Evolutionary conservation across 2,888 invertebrate species (phyloP), one percentile per base, ranked within the genome.

Genomic region (Suillia variegata): DNA sequence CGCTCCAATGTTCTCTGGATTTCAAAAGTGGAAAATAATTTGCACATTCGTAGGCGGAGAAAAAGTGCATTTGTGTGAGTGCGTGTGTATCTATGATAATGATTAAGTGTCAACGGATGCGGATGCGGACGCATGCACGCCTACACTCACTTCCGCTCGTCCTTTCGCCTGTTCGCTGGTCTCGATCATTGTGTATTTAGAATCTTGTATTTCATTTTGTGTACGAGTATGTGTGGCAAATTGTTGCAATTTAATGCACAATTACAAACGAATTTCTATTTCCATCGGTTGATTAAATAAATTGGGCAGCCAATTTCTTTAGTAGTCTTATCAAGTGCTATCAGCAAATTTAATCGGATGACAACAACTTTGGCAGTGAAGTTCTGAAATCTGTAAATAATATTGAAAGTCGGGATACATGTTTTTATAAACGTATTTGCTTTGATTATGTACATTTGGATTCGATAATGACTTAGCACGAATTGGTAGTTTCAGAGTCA

Each of bases 21-120:
- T n/a, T n/a, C 45, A 17, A 45, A 38, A 45, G 20, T 45, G 45
- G 18, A 45, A 45, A 45, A 45, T 45, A 45, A 45, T 45, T 45
- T 45, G 20, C 18, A 5, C 45, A 20, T 18, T 17, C 45, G 18
- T 20, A 20, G 45, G 45, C 45, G 20, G 17, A 45, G n/a, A n/a
- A 38, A 45, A 20, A 17, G 45, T 20, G 45, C 45, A 45, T 17
- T 20, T n/a, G n/a, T 38, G 38, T 38, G 10, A 13, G 13, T 38
- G 38, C n/a, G n/a, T 38, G 10, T 38, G 26, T 26, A 26, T 38
- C 38, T 38, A 13, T 38, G 38, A 38, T 13, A 38, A 38, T 38
- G 38, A 38, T 38, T 38, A 38, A 38, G 38, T 38, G 38, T 45
- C 45, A 45, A 5, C 45, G 18, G 17, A 17, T 45, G 45, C 45